Conservation (phyloP, 1,140 invertebrate species). For the Leguminivora glycinivorella region DNA sequence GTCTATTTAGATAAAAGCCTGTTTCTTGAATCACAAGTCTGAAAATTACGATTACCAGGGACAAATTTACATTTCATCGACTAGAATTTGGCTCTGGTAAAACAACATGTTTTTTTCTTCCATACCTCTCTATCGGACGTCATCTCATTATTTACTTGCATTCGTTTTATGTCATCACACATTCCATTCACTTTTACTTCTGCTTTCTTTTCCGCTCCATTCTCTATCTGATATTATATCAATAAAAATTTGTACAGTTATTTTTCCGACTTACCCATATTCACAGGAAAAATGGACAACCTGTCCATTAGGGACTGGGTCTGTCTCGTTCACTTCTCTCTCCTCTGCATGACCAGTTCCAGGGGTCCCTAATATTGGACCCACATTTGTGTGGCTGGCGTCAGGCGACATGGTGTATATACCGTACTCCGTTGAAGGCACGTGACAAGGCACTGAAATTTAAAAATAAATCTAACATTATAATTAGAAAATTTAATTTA, state of each 20-base stretch:
- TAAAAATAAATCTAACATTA: not conserved
- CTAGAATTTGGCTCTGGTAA: too few species aligned
- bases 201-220: too few species aligned
- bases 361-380: slow-evolving; percentile 61
- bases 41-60: too few species aligned
- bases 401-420: slow-evolving; percentile 79
- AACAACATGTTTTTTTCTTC: too few species aligned
- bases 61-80: too few species aligned
- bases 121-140: too few species aligned
- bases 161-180: too few species aligned
- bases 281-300: slow-evolving; percentile 83
- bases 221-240: too few species aligned
- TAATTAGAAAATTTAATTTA: not conserved
- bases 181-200: too few species aligned
- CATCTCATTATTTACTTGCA: too few species aligned
- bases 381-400: slow-evolving; percentile 64
- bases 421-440: slow-evolving; percentile 82
- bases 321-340: slow-evolving; percentile 78
- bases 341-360: slow-evolving; percentile 63
- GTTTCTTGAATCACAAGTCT: too few species aligned
- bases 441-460: slow-evolving; percentile 82
- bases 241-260: not conserved
- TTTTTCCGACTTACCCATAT: slow-evolving; percentile 73
- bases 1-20: too few species aligned
- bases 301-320: slow-evolving; percentile 82